A percentile compares a stretch with the other conserved stretches of the same genome.
Conservation (phyloP, 1,140 invertebrate species). For the Heliconius melpomene region DNA sequence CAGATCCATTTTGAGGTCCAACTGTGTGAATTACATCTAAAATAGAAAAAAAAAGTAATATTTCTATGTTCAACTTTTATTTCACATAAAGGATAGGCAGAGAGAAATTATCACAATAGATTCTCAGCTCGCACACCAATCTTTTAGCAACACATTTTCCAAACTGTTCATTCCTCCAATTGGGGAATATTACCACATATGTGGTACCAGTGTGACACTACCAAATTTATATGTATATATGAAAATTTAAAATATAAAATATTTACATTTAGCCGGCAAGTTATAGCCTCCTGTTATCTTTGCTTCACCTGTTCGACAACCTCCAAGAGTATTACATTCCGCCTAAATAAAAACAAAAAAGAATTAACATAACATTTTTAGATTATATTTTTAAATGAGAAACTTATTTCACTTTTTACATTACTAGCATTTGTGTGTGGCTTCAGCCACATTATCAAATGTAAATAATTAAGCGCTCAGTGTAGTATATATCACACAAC, state of each 20-base stretch:
- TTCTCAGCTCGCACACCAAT: no score
- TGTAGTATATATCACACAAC: no score
- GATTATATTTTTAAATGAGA: not conserved
- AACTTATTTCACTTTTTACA: not conserved
- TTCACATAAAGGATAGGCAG: no score
- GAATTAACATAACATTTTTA: not conserved
- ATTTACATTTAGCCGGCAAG: slow-evolving; percentile 88
- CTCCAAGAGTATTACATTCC: slow-evolving; percentile 88
- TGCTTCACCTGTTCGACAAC: slow-evolving; percentile 90
- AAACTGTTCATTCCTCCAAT: no score
- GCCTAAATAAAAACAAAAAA: slow-evolving; percentile 55
- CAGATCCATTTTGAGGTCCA: slow-evolving; percentile 88
- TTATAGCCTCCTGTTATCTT: slow-evolving; percentile 91
- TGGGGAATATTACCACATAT: no score
- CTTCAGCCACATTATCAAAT: no score
- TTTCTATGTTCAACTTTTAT: no score
- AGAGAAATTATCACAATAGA: no score
- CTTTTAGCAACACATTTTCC: no score
- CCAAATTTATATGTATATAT: no score
- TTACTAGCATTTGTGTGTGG: not conserved
- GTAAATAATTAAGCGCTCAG: no score
- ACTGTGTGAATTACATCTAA: slow-evolving; percentile 92
- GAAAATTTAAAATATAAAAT: not conserved
- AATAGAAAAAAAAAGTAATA: slow-evolving; percentile 50
- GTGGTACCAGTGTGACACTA: no score